phyloP scores from a whole-genome alignment of 2,888 invertebrate genomes.

The Mesorhabditis sp. region DNA sequence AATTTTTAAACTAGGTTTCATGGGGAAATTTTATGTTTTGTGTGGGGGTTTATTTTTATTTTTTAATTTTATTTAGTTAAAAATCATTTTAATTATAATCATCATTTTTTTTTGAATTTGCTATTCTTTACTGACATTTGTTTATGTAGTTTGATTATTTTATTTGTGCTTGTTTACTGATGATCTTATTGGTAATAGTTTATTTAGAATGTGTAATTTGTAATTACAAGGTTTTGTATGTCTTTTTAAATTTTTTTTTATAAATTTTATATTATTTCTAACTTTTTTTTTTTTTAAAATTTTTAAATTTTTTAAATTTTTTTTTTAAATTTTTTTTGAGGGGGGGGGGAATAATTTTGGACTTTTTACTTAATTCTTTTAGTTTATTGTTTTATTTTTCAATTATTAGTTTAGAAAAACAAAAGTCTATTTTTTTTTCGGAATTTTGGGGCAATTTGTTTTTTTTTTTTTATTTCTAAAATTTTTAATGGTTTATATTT shows the following conservation, averaged over 20 bases:
- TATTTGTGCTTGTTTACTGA: conserved; percentile 54
- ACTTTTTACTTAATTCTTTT: conserved; percentile 35
- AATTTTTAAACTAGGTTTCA: conserved; percentile 79
- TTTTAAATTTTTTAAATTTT: conserved; percentile 29
- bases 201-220: conserved; percentile 40
- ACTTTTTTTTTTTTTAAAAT: conserved; percentile 48
- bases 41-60: conserved; percentile 67
- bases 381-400: conserved; percentile 41
- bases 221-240: conserved; percentile 39
- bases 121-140: conserved; percentile 70
- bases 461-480: conserved; percentile 40
- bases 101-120: conserved; percentile 70
- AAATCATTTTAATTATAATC: conserved; percentile 64
- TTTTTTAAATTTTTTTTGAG: no score
- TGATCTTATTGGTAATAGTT: conserved; percentile 48
- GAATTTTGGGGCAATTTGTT: conserved; percentile 31
- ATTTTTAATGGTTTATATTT: conserved; percentile 42
- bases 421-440: conserved; percentile 33
- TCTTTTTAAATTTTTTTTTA: conserved; percentile 33
- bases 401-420: conserved; percentile 32
- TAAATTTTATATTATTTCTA: conserved; percentile 28
- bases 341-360: no score
- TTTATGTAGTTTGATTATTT: conserved; percentile 53
- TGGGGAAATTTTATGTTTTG: conserved; percentile 73
- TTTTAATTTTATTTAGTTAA: conserved; percentile 62